Conservation (phyloP, 2,888 invertebrate species). For the Acleris sparsana region DNA sequence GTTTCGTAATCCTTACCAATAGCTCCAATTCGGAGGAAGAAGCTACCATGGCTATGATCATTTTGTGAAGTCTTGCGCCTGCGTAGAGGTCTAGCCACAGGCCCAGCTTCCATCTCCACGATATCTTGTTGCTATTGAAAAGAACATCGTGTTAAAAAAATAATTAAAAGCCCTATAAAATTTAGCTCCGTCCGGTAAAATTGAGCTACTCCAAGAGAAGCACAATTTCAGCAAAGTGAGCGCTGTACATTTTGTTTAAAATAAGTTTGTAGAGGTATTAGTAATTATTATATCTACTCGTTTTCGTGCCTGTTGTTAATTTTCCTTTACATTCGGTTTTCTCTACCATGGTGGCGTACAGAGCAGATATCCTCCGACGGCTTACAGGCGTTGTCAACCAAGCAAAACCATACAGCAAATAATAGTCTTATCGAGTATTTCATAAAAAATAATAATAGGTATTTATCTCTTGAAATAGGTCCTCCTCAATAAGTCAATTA, state of each 20-base stretch:
- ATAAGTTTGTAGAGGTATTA: not conserved
- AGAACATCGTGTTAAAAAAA: slow-evolving; percentile 37
- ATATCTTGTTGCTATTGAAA: slow-evolving; percentile 83
- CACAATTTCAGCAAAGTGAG: slow-evolving; percentile 13
- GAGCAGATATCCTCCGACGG: slow-evolving; percentile 34
- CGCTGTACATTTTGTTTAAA: slow-evolving; percentile 25
- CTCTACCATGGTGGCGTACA: slow-evolving; percentile 9
- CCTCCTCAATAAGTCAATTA: slow-evolving; percentile 27
- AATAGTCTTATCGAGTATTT: slow-evolving; percentile 33
- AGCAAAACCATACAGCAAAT: slow-evolving; percentile 55
- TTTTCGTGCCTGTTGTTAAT: slow-evolving; percentile 29
- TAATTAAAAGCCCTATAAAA: slow-evolving; percentile 4
- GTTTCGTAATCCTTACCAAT: slow-evolving; percentile 86
- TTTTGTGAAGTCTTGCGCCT: slow-evolving; percentile 95
- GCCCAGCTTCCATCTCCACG: slow-evolving; percentile 87
- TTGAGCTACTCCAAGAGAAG: not conserved
- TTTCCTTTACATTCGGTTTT: slow-evolving; percentile 16
- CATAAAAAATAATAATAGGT: no score
- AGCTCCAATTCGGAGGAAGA: slow-evolving; percentile 95
- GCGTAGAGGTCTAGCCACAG: slow-evolving; percentile 85
- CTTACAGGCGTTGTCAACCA: slow-evolving; percentile 46
- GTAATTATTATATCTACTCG: slow-evolving; percentile 19
- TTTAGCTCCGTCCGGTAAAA: slow-evolving; percentile 12
- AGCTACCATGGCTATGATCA: slow-evolving; percentile 95
- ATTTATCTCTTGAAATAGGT: not conserved